Percentiles rank a stretch among this genome's conserved stretches.
phyloP scores from a whole-genome alignment of 2,113 vertebrate genomes.

The Platanista minor region DNA sequence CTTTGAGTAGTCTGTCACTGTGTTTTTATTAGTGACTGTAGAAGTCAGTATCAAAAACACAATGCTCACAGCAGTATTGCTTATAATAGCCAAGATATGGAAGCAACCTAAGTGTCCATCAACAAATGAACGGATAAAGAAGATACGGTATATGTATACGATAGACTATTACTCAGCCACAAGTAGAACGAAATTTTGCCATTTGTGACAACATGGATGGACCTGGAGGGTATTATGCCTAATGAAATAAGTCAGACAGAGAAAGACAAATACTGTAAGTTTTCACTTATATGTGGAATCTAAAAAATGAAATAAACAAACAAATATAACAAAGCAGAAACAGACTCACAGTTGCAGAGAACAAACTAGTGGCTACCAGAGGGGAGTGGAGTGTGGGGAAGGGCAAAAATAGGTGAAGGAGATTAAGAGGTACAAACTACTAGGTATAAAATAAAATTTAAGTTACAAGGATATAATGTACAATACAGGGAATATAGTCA shows the following conservation, averaged over 20 bases:
- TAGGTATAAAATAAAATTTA: neutral
- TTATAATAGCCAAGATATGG: neutral
- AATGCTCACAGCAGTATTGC: neutral
- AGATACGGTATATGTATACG: neutral
- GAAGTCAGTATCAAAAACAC: constrained; percentile 8
- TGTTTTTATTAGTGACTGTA: neutral
- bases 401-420: neutral
- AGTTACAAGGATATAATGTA: neutral
- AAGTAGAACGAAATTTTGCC: neutral
- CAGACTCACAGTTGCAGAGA: neutral
- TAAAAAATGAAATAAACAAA: neutral
- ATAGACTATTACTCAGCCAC: neutral
- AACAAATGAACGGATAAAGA: neutral
- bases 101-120: neutral
- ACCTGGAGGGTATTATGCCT: neutral
- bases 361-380: neutral
- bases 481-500: neutral
- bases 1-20: neutral
- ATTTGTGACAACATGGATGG: neutral
- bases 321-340: neutral
- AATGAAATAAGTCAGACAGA: neutral
- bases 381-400: neutral
- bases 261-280: neutral
- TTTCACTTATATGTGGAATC: neutral
- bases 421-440: neutral